These are phyloP conservation scores for Anorthoa munda DNA, from an alignment of 2,888 invertebrate genomes.

Conservation along the genomic window DNA sequence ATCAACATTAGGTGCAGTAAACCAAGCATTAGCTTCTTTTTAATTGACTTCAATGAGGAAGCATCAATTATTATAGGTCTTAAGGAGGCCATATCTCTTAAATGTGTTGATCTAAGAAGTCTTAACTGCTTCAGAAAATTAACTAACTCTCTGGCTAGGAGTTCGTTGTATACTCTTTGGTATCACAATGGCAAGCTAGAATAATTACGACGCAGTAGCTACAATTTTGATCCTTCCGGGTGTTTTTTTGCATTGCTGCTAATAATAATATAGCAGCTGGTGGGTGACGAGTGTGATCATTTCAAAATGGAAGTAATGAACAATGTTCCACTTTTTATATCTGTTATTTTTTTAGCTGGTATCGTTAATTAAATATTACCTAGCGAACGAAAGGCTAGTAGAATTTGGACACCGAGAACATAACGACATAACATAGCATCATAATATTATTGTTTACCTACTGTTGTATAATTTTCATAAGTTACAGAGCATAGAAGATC, in stretches of 20 bases:
- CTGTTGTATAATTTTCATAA: not conserved
- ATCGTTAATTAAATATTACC: not conserved
- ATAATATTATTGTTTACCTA: not conserved
- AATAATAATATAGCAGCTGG: conserved; percentile 28
- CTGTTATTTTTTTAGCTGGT: not conserved
- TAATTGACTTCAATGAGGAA: conserved; percentile 6
- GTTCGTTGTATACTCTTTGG: not conserved
- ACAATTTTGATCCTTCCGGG: conserved; percentile 59
- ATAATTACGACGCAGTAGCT: conserved; percentile 52
- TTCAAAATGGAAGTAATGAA: conserved; percentile 5
- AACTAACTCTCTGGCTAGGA: not conserved
- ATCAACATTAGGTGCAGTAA: conserved; percentile 7
- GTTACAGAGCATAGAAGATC: conserved; percentile 28
- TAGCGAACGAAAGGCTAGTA: not conserved
- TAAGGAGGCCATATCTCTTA: not conserved
- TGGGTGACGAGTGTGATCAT: conserved; percentile 37
- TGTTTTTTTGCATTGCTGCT: conserved; percentile 44
- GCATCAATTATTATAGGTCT: not conserved
- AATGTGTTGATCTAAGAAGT: not conserved
- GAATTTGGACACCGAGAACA: not conserved
- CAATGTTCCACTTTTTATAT: not conserved
- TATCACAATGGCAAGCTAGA: conserved; percentile 30
- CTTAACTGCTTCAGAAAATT: not conserved
- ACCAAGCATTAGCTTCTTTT: conserved; percentile 2
- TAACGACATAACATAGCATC: too few species aligned